phyloP scores from a whole-genome alignment of 2,113 vertebrate species.

The Strix aluco region DNA sequence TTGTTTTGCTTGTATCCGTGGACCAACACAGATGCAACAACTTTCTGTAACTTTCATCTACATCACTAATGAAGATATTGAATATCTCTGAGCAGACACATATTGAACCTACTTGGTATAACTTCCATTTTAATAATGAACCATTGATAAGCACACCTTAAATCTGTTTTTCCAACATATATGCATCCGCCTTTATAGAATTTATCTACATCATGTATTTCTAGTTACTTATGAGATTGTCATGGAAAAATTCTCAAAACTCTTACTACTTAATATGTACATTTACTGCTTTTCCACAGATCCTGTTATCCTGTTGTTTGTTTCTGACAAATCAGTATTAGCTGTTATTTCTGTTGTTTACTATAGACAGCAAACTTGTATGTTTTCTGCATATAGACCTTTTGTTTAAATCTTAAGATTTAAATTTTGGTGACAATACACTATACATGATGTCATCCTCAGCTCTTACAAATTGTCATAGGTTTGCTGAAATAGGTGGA shows the following conservation, averaged over 20 bases:
- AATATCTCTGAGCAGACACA: not conserved
- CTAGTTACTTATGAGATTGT: not conserved
- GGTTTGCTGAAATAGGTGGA: not conserved
- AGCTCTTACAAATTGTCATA: not conserved
- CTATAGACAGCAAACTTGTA: not conserved
- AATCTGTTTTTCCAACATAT: not conserved
- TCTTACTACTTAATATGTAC: not conserved
- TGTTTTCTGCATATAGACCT: not conserved
- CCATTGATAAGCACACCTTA: not conserved
- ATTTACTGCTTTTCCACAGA: not conserved
- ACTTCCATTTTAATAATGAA: not conserved
- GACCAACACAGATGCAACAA: not conserved
- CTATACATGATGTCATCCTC: not conserved
- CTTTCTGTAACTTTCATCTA: not conserved
- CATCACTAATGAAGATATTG: not conserved
- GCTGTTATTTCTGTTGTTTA: not conserved
- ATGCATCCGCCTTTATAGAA: not conserved
- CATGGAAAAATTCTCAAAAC: not conserved
- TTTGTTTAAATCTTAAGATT: not conserved
- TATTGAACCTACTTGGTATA: not conserved
- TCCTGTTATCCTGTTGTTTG: not conserved
- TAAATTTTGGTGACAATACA: not conserved
- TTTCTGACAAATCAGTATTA: not conserved
- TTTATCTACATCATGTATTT: not conserved
- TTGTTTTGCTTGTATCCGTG: not conserved